Base-by-base conservation (phyloP, 2,113 vertebrate species). In the Saimiri boliviensis region DNA sequence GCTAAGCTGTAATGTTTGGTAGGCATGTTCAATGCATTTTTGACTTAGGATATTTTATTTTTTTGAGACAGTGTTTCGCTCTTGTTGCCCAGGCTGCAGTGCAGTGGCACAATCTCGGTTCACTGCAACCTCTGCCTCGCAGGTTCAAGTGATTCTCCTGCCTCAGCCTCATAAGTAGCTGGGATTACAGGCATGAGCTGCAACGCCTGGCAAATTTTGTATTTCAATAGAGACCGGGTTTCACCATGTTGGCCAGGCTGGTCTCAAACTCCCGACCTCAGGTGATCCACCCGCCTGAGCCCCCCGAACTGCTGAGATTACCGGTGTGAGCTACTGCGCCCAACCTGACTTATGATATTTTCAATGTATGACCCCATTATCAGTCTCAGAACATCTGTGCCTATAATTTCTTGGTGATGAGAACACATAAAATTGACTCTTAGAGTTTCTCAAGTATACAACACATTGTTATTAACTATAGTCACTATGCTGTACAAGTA, bases 241-340 rank as follows among this genome's bases (percentile, higher is more conserved):
- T 66, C 14, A 7, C 14, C 32, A 17, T 68, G 63, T 35, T 68
- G 32, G 30, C 63, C 32, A 68, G 32, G 14, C 63, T 68, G 63
- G 11, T 16, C 63, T 68, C 3, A 4, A 68, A 68, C 63, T 68
- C 63, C 63, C 35, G 32, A 35, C 13, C 32, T 35, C 63, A 68
- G 32, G 63, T 35, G 30, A 35, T 68, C 14, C 12, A 3, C 32
- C 14, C 27, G 3, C 63, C 63, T 68, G 30, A 1, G 63, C 63
- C 63, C 35, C 32, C 63, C 32, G 5, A 68, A 68, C 32, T 35
- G 14, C 32, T 68, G 63, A 6, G 63, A 68, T 68, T 68, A 68
- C 14, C 17, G 32, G 63, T 6, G 0, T 68, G 32, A 68, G 32
- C 63, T 14, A 68, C 32, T 6, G 1, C 0, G 6, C 32, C 63